Evolutionary conservation across 2,113 vertebrate species (phyloP).

Genomic region (Xiphophorus couchianus): DNA sequence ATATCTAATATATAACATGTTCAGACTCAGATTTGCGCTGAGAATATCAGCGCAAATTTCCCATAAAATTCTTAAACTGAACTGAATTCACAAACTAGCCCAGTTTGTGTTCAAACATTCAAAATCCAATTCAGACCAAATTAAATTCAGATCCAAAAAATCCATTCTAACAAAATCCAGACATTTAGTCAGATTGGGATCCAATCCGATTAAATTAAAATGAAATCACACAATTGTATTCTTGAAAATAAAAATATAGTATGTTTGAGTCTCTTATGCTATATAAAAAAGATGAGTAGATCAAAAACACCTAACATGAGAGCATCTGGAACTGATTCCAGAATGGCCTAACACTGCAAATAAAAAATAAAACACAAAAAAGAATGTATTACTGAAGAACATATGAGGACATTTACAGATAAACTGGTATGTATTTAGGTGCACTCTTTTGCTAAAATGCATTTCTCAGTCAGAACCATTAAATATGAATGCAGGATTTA

Average conservation of each 20-base stretch:
- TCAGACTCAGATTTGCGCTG: not conserved
- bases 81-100: not conserved
- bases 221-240: not conserved
- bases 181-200: not conserved
- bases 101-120: not conserved
- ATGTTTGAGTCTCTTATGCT: not conserved
- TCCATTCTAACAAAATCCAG: not conserved
- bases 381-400: constrained; percentile 25
- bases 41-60: not conserved
- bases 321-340: too few species aligned
- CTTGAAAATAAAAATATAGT: not conserved
- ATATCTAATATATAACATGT: not conserved
- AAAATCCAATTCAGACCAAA: not conserved
- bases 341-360: not conserved
- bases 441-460: constrained; percentile 41
- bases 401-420: constrained; percentile 30
- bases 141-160: not conserved
- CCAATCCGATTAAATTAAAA: not conserved
- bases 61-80: not conserved
- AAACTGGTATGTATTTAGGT: constrained; percentile 48
- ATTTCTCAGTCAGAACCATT: constrained; percentile 45
- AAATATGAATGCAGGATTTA: constrained; percentile 37
- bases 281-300: not conserved
- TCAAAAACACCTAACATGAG: not conserved
- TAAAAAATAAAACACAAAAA: constrained; percentile 7